Base-by-base conservation (phyloP, 2,888 invertebrate species). In the Calameuta filiformis region DNA sequence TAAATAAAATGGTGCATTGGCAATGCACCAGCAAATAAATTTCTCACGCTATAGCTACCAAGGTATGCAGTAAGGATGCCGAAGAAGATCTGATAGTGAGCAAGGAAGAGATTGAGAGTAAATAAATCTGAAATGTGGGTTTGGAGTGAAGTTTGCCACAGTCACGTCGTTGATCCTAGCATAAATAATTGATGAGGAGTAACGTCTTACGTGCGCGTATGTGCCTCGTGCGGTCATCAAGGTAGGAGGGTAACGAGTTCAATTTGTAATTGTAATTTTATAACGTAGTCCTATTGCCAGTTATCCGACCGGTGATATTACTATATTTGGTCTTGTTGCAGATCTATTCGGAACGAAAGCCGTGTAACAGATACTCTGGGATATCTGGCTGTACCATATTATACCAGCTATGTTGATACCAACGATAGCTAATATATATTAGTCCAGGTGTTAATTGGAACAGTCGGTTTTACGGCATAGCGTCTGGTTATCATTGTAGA, bases 191-290 rank as follows among this genome's bases (percentile, higher is more conserved):
- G 74, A 74, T 74, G 37, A 74, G 74, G 23, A 33, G 56, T 0
- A 56, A 6, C 56, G 23, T 56, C 56, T 23, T 23, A 56, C 23
- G 23, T 23, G 23, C 56, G 23, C 1, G 56, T 56, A 23, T 56
- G 56, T 9, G 56, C 23, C 56, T 9, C 9, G 56, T 2, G 56
- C 56, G 9, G 9, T 56, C 56, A 56, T 56, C 56, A 56, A 56
- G 56, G 56, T 56, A 23, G 56, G 12, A 40, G 9, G 69, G 73
- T 76, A 73, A 73, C 75, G 34, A 56, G 73, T 73, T 76, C 77
- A 76, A 85, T 85, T 85, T 85, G 86, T 85, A 86, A 85, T 86
- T 85, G 85, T 85, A 84, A 85, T 85, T 84, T 79, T 78, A 80
- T 76, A 79, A 37, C 56, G 79, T 33, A 73, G 74, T 74, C 35